phyloP scores from a whole-genome alignment of 2,113 vertebrate genomes.

The Litocranius walleri region DNA sequence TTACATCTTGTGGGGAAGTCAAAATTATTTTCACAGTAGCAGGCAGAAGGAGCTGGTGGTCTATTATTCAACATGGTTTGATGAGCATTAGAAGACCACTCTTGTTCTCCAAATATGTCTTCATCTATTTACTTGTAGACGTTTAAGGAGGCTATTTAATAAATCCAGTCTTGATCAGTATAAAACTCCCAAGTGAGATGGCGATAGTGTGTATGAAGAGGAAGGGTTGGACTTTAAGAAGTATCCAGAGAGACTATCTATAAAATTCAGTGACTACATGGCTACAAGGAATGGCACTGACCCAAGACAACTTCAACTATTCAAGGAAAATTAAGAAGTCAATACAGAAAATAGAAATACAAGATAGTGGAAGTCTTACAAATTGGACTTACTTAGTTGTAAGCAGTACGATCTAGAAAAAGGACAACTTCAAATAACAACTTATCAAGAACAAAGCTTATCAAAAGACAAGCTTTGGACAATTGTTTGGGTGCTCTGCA shows the following conservation, averaged over 20 bases:
- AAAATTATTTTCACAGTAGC: slow-evolving; percentile 27
- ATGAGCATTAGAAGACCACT: neutral
- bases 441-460: too few species aligned
- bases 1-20: neutral
- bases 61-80: neutral
- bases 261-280: neutral
- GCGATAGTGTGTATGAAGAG: neutral
- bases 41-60: neutral
- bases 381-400: neutral
- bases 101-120: neutral
- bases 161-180: neutral
- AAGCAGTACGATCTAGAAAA: neutral
- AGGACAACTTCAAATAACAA: neutral
- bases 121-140: neutral
- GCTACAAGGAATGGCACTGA: neutral
- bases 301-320: neutral
- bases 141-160: neutral
- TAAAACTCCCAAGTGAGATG: neutral
- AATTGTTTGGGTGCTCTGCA: neutral
- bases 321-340: neutral
- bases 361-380: neutral
- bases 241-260: neutral
- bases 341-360: neutral
- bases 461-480: neutral
- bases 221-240: neutral